phyloP scores from a whole-genome alignment of 1,140 invertebrate genomes.

The Cheumatopsyche charites region DNA sequence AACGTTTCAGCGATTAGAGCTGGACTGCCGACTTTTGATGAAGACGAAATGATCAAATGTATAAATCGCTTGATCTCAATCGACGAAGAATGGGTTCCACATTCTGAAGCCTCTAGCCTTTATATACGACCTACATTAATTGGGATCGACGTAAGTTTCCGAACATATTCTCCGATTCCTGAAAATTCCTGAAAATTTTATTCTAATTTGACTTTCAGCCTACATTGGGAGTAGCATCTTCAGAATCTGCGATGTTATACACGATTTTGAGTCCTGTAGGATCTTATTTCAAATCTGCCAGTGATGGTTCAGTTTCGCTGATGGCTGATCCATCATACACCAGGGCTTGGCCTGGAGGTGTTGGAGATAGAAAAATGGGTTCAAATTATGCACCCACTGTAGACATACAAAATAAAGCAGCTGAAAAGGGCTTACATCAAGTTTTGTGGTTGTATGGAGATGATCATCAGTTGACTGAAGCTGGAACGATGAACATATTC shows the following conservation, averaged over 20 bases:
- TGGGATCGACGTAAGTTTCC: slow-evolving; percentile 87
- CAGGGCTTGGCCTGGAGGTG: slow-evolving; percentile 95
- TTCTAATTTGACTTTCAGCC: slow-evolving; percentile 66
- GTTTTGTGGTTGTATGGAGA: slow-evolving; percentile 97
- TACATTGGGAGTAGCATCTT: slow-evolving; percentile 84
- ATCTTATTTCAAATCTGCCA: slow-evolving; percentile 81
- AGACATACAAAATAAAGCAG: slow-evolving; percentile 80
- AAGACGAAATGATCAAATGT: slow-evolving; percentile 85
- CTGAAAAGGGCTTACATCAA: slow-evolving; percentile 85
- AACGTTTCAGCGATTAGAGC: slow-evolving; percentile 80
- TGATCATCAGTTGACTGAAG: slow-evolving; percentile 94
- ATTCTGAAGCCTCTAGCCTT: slow-evolving; percentile 84
- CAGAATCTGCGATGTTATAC: slow-evolving; percentile 86
- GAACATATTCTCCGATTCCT: not conserved
- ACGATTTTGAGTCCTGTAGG: slow-evolving; percentile 93
- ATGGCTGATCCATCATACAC: slow-evolving; percentile 63
- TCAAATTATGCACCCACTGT: slow-evolving; percentile 91
- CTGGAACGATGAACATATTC: slow-evolving; percentile 99
- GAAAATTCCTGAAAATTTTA: not conserved
- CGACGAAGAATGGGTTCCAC: slow-evolving; percentile 97
- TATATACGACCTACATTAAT: slow-evolving; percentile 97
- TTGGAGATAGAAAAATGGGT: slow-evolving; percentile 93
- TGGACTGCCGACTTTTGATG: slow-evolving; percentile 91
- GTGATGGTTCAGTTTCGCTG: slow-evolving; percentile 74
- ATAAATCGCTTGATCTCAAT: slow-evolving; percentile 86